Evolutionary conservation across 2,888 invertebrate genomes (phyloP).

Genomic region (Cheilosia impressa): DNA sequence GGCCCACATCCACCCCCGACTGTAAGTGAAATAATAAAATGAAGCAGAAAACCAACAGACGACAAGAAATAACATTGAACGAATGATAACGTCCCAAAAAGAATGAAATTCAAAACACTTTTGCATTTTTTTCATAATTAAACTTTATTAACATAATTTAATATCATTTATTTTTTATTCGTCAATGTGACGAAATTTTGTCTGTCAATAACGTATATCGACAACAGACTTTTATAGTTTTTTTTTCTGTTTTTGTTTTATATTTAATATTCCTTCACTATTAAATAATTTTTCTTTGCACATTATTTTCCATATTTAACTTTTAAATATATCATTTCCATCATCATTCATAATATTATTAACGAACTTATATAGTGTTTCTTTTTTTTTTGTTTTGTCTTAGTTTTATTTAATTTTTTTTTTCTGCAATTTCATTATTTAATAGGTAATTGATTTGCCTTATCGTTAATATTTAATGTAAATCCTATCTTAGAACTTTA

Average conservation of each 20-base stretch:
- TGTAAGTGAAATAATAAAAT: too few relatives aligned
- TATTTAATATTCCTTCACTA: conserved; percentile 69
- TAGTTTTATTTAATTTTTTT: conserved; percentile 60
- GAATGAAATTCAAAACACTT: not conserved
- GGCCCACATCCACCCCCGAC: too few relatives aligned
- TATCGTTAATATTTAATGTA: conserved; percentile 74
- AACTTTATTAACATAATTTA: conserved; percentile 76
- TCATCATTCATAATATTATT: conserved; percentile 65
- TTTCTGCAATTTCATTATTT: conserved; percentile 68
- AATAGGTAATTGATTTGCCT: conserved; percentile 74
- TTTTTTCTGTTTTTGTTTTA: conserved; percentile 34
- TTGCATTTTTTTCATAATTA: conserved; percentile 70
- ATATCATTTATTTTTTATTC: conserved; percentile 81
- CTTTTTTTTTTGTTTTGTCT: conserved; percentile 41
- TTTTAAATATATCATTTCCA: conserved; percentile 65
- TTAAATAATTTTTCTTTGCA: conserved; percentile 39
- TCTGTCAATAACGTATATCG: conserved; percentile 83
- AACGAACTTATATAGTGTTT: conserved; percentile 69
- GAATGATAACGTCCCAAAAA: too few relatives aligned
- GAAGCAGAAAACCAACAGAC: too few relatives aligned
- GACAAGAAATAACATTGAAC: too few relatives aligned
- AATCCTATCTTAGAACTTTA: conserved; percentile 71
- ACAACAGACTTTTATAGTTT: conserved; percentile 82
- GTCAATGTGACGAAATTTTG: conserved; percentile 84
- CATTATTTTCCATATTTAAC: conserved; percentile 46